Evolutionary conservation across 2,888 invertebrate genomes (phyloP), one percentile per base, ranked within the genome.

Genomic region (Chydorus sphaericus): DNA sequence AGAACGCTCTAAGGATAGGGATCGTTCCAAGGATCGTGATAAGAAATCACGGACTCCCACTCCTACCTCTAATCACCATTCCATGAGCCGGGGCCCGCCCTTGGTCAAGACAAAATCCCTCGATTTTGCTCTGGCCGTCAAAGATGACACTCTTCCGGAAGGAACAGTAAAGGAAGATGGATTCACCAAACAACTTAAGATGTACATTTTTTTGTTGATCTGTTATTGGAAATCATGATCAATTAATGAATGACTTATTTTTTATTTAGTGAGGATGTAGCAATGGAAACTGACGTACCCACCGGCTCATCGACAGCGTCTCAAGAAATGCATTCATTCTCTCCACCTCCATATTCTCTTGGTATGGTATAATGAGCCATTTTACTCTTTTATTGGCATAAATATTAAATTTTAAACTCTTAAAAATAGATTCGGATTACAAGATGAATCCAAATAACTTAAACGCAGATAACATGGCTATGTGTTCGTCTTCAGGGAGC

Each of bases 101-200:
- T 31, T 54, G 48, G 16, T 54, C 31, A 54, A 48, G 18, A 57
- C 57, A 23, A 57, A 57, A 48, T 57, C 57, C 5, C 51, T 57
- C 26, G 57, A 57, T 30, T 26, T 57, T 28, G 16, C 51, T 11
- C 23, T 36, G 26, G 56, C 29, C 31, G 26, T 38, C 26, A 39
- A 39, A 20, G 56, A 56, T 14, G 50, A 44, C 23, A 16, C n/a
- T n/a, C n/a, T n/a, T n/a, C n/a, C 44, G 2, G 44, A 44, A 44
- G 44, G 38, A 38, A 11, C 20, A 26, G 36, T 26, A 36, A 49
- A 55, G 18, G 55, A 60, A 66, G 28, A 44, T n/a, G n/a, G 44
- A 26, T 44, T 44, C 10, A 23, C n/a, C n/a, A n/a, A n/a, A n/a
- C n/a, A n/a, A n/a, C n/a, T n/a, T n/a, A n/a, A n/a, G n/a, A n/a